Conservation (phyloP, 2,797 vertebrate species). For the Erethizon dorsatum region DNA sequence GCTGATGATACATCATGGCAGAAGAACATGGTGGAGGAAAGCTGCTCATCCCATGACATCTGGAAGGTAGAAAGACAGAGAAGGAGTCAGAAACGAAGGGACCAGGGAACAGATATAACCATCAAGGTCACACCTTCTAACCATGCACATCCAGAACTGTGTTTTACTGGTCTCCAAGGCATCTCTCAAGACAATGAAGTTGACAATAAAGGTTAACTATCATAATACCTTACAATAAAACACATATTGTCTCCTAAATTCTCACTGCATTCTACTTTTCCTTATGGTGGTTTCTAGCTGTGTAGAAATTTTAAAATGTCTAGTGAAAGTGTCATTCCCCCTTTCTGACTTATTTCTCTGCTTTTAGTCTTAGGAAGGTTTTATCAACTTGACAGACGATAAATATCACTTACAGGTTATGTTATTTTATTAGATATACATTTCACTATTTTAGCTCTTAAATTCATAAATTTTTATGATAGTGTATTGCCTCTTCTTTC, state of each 20-base stretch:
- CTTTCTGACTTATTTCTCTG: constrained; percentile 44
- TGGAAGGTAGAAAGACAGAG: not conserved
- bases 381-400: not conserved
- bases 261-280: constrained; percentile 27
- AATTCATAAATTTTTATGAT: not conserved
- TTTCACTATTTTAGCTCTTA: not conserved
- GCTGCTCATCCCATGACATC: not conserved
- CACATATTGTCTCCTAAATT: not conserved
- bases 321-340: not conserved
- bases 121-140: not conserved
- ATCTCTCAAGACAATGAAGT: not conserved
- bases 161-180: not conserved
- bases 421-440: constrained; percentile 25
- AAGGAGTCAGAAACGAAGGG: not conserved
- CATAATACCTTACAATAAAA: not conserved
- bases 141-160: not conserved
- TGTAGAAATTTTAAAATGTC: not conserved
- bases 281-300: not conserved
- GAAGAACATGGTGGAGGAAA: not conserved
- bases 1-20: not conserved
- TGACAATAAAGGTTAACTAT: not conserved
- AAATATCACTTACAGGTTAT: not conserved
- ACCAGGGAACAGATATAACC: not conserved
- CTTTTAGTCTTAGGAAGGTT: constrained; percentile 61
- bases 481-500: not conserved